Conservation (phyloP, 2,888 invertebrate genomes). For the Melangyna quadrimaculata region DNA sequence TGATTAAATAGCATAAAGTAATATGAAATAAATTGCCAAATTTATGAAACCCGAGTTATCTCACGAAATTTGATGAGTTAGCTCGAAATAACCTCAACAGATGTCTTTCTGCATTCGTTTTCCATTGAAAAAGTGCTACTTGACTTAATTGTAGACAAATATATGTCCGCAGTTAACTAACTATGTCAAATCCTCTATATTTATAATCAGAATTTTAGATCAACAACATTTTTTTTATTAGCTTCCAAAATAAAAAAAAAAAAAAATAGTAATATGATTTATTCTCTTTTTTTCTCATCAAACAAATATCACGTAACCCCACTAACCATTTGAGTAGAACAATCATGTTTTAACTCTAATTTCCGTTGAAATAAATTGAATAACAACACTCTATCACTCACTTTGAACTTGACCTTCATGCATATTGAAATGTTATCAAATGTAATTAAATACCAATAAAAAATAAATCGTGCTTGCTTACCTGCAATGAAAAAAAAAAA, state of each 20-base stretch:
- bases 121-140: too few species aligned
- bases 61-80: too few species aligned
- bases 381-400: conserved; percentile 1
- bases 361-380: background rate
- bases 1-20: too few species aligned
- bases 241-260: too few species aligned
- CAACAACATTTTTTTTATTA: background rate
- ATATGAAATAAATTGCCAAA: too few species aligned
- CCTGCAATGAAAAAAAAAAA: conserved; percentile 41
- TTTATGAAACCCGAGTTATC: too few species aligned
- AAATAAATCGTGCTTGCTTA: conserved; percentile 48
- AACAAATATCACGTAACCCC: background rate
- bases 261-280: too few species aligned
- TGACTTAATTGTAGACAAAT: too few species aligned
- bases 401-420: conserved; percentile 40
- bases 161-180: too few species aligned
- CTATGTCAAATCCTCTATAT: too few species aligned
- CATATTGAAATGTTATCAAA: background rate
- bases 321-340: background rate
- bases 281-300: background rate
- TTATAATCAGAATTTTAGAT: background rate
- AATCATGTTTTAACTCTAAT: background rate
- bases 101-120: too few species aligned
- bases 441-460: conserved; percentile 27
- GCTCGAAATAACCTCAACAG: too few species aligned